Evolutionary conservation across 1,140 invertebrate species (phyloP), one percentile per base, ranked within the genome.

Genomic region (Orius laevigatus): DNA sequence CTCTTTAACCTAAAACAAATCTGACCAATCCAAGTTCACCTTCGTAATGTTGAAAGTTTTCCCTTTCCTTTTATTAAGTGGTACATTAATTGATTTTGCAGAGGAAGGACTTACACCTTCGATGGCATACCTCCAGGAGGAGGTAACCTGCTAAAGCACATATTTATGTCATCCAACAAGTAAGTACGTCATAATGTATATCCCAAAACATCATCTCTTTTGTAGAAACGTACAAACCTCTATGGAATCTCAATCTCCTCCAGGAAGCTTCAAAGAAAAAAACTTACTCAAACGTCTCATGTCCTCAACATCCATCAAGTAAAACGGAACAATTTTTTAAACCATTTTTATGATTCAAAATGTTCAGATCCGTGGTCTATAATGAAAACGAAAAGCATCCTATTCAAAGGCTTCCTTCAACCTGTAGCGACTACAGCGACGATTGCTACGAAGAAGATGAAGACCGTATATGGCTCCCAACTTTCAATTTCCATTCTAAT

Each of bases 391-490:
- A 53, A 33, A 51, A 43, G 18, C 50, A 47, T n/a, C 48, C 45
- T 2, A 40, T 55, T n/a, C 48, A 55, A 34, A n/a, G 54, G 5
- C 25, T 54, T 9, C 46, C 55, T 6, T 56, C 55, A 9, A 52
- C 50, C 1, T 51, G 48, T 20, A 53, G 52, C 9, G 52, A 56
- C 18, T 57, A 55, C 8, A 67, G 61, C 40, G 67, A 71, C 32
- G 64, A 70, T 14, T 55, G 59, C 19, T 59, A 63, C 16, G 69
- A 73, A 19, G 63, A 68, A 16, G 65, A 69, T 38, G 64, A 63
- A 12, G 61, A 55, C 58, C 43, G 54, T 53, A 53, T 46, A 20
- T 8, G 8, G 20, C 25, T n/a, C n/a, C 4, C 3, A 34, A 25
- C n/a, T 42, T 43, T 49, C 3, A 49, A 14, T 39, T 48, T 9